Evolutionary conservation across 2,888 invertebrate genomes (phyloP).

Genomic region (Candidula unifasciata): DNA sequence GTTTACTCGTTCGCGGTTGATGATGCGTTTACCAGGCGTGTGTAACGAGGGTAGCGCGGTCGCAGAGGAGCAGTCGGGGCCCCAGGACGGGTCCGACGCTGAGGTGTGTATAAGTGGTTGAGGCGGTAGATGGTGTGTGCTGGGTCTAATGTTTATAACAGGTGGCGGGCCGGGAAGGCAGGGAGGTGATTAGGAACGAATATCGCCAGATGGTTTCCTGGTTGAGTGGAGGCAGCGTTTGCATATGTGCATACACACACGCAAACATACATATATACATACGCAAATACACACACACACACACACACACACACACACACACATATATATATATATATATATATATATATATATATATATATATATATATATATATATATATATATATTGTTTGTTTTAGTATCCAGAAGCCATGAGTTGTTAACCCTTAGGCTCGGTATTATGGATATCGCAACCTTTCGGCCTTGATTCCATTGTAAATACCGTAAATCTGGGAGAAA

Average conservation of each 20-base stretch:
- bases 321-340: neutral
- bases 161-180: neutral
- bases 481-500: no score
- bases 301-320: neutral
- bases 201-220: neutral
- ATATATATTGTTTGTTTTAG: no score
- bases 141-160: neutral
- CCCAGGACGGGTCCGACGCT: neutral
- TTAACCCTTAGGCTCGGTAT: no score
- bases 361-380: neutral
- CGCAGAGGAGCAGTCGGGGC: neutral
- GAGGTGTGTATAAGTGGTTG: neutral
- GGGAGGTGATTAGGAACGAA: neutral
- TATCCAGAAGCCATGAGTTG: no score
- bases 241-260: no score
- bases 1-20: slow-evolving; percentile 13
- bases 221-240: no score
- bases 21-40: slow-evolving; percentile 26
- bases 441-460: no score
- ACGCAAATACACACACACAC: no score
- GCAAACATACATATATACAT: neutral
- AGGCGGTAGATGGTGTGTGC: no score
- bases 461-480: no score
- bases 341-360: no score
- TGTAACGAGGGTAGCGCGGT: neutral